A percentile compares a stretch with the other conserved stretches of the same genome.
phyloP scores from a whole-genome alignment of 2,113 vertebrate species.

The Isichthys henryi region DNA sequence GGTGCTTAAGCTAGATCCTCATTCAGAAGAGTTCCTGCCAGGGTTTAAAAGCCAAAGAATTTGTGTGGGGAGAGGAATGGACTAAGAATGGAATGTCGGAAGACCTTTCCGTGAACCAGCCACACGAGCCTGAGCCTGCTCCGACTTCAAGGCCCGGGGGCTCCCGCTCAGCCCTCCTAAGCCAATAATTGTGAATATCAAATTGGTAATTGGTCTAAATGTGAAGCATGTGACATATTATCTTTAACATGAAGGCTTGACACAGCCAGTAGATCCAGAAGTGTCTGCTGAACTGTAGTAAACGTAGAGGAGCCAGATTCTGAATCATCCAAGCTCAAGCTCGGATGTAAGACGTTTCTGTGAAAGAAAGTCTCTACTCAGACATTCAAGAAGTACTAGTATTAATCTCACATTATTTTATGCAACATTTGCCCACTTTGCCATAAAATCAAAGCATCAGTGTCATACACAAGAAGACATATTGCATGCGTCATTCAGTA shows the following conservation, averaged over 20 bases:
- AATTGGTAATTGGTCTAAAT: slow-evolving; percentile 8
- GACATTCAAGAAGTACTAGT: not conserved
- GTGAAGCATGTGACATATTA: not conserved
- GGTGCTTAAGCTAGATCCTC: not conserved
- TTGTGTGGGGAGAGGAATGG: not conserved
- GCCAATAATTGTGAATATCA: slow-evolving; percentile 5
- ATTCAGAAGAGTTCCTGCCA: not conserved
- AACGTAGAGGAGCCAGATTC: not conserved
- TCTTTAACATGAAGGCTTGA: slow-evolving; percentile 1
- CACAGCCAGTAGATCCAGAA: not conserved
- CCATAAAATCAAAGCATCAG: not conserved
- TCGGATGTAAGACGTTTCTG: not conserved
- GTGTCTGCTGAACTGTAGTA: not conserved
- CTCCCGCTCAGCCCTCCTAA: not conserved
- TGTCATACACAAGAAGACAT: not conserved
- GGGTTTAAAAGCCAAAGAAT: not conserved
- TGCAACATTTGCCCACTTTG: not conserved
- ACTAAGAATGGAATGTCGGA: not conserved
- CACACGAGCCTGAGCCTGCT: not conserved
- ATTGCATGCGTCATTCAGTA: not conserved
- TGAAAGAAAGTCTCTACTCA: not conserved
- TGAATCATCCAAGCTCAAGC: not conserved
- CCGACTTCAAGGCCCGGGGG: not conserved
- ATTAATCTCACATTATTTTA: not conserved
- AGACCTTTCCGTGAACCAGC: not conserved